Evolutionary conservation across 2,797 vertebrate genomes (phyloP).

Genomic region (Chloroceryle amazona): DNA sequence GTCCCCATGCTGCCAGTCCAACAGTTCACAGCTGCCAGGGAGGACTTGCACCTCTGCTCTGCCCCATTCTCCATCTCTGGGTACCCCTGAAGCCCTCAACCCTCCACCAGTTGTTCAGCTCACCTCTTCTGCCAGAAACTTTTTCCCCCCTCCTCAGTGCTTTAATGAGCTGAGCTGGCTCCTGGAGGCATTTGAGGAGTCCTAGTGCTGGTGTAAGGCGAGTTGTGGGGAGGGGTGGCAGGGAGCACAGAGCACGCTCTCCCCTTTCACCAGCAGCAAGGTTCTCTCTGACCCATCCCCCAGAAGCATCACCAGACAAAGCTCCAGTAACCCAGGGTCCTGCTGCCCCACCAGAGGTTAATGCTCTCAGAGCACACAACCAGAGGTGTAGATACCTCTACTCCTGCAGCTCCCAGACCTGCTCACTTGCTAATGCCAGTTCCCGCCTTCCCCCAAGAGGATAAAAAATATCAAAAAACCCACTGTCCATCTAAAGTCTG

Average conservation of each 20-base stretch:
- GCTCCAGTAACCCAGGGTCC: background rate
- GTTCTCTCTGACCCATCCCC: accelerated
- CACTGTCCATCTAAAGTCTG: background rate
- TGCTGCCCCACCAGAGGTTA: background rate
- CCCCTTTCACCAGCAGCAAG: background rate
- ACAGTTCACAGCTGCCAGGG: background rate
- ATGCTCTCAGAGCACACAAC: background rate
- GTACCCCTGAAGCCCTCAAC: background rate
- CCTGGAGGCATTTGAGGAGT: background rate
- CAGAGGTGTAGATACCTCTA: background rate
- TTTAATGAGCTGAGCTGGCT: background rate
- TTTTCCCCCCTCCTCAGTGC: accelerated
- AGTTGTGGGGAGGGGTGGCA: background rate
- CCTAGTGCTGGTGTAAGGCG: background rate
- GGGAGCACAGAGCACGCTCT: background rate
- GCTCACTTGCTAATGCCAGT: background rate
- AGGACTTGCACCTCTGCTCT: background rate
- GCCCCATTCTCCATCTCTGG: background rate
- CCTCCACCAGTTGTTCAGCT: background rate
- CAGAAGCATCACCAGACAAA: background rate
- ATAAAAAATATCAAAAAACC: background rate
- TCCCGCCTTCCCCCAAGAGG: too few relatives aligned
- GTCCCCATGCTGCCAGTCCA: background rate
- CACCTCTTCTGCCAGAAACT: background rate
- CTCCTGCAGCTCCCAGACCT: background rate